These are phyloP conservation scores for Heterotilapia buettikoferi DNA, from an alignment of 2,113 vertebrate genomes.

Conservation along the genomic window DNA sequence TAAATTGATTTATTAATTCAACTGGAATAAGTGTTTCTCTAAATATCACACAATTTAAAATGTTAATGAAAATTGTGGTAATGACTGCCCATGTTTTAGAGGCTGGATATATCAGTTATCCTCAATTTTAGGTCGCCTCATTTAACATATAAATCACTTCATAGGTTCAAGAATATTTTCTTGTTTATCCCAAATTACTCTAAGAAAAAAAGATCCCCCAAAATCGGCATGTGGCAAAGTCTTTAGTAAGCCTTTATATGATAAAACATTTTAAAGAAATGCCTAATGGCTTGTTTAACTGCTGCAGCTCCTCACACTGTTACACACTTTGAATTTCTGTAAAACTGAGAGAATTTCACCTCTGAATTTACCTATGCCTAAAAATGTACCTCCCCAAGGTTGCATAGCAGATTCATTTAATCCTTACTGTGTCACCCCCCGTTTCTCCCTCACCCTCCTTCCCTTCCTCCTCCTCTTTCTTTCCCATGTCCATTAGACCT, in stretches of 20 bases:
- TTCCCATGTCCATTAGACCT: slow-evolving; percentile 98
- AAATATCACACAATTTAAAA: background rate
- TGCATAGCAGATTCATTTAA: slow-evolving; percentile 56
- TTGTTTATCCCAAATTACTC: background rate
- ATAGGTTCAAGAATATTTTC: background rate
- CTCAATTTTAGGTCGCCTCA: background rate
- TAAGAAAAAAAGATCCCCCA: background rate
- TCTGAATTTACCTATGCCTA: slow-evolving; percentile 21
- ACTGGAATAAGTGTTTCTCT: background rate
- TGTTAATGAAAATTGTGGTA: background rate
- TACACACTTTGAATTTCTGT: background rate
- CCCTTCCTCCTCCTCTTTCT: slow-evolving; percentile 76
- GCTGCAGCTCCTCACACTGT: background rate
- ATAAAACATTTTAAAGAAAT: background rate
- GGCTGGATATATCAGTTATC: background rate
- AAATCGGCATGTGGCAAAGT: background rate
- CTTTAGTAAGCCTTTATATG: background rate
- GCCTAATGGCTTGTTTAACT: slow-evolving; percentile 57
- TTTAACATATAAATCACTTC: background rate
- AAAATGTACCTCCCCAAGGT: slow-evolving; percentile 53
- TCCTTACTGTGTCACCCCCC: slow-evolving; percentile 24
- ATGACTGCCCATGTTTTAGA: background rate
- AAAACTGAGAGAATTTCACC: slow-evolving; percentile 13
- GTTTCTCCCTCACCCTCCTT: background rate
- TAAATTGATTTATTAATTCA: background rate